Conservation (phyloP, 2,113 vertebrate species). For the Scalopus aquaticus region DNA sequence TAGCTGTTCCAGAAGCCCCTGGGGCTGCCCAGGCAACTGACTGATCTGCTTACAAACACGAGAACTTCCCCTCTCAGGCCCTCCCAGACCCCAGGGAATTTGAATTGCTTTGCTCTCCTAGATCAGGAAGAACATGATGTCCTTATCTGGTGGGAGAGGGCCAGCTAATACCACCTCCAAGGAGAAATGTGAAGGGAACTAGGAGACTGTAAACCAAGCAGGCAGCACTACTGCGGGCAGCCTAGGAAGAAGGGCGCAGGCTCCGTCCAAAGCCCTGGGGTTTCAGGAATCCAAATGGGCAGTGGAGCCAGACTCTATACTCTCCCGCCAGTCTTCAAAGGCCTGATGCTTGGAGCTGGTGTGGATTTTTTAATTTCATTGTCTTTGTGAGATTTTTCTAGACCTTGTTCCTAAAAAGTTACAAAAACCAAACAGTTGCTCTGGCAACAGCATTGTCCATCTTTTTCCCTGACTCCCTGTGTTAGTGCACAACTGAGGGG, state of each 20-base stretch:
- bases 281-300: constrained; percentile 65
- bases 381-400: constrained; percentile 62
- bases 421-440: constrained; percentile 38
- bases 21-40: constrained; percentile 41
- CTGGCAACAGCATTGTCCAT: constrained; percentile 2
- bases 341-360: constrained; percentile 30
- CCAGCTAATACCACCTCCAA: constrained; percentile 55
- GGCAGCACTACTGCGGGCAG: constrained; percentile 48
- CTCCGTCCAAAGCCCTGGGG: constrained; percentile 42
- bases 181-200: constrained; percentile 59
- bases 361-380: constrained; percentile 60
- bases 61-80: constrained; percentile 72
- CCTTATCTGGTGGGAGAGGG: constrained; percentile 69
- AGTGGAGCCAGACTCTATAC: constrained; percentile 54
- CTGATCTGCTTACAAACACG: constrained; percentile 70
- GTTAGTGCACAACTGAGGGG: too few species aligned
- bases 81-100: constrained; percentile 76
- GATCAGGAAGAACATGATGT: constrained; percentile 73
- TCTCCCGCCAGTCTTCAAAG: constrained; percentile 62
- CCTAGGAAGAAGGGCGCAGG: constrained; percentile 58
- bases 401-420: constrained; percentile 11
- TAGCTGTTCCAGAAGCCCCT: constrained; percentile 57
- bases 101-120: constrained; percentile 70
- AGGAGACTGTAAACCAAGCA: constrained; percentile 58
- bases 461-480: background rate